These are phyloP conservation scores for Periplaneta americana DNA, from an alignment of 1,140 invertebrate genomes.

Conservation along the genomic window DNA sequence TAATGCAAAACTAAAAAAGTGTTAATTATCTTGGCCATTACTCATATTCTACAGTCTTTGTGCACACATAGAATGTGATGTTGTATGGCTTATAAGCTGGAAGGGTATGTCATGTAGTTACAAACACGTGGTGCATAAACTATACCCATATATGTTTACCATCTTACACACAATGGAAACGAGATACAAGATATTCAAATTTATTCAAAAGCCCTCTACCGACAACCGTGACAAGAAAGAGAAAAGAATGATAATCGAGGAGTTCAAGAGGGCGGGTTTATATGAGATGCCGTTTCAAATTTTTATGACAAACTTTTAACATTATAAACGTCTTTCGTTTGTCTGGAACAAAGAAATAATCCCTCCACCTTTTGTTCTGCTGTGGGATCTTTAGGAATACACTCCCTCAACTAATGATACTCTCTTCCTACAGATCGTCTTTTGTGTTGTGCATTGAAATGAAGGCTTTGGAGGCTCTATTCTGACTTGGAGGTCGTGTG, in stretches of 20 bases:
- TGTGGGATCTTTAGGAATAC: background rate
- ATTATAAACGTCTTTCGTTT: background rate
- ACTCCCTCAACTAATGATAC: background rate
- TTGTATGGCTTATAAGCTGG: background rate
- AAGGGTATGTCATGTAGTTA: background rate
- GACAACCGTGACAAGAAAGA: background rate
- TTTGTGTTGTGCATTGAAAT: background rate
- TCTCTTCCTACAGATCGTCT: background rate
- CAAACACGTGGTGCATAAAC: background rate
- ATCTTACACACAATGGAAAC: background rate
- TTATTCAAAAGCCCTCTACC: background rate
- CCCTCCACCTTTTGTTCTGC: background rate
- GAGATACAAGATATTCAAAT: background rate
- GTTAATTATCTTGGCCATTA: too few relatives aligned
- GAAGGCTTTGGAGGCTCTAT: too few relatives aligned
- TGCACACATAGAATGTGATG: too few relatives aligned
- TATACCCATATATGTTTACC: background rate
- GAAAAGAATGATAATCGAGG: too few relatives aligned
- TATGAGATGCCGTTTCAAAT: background rate
- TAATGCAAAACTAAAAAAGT: too few relatives aligned
- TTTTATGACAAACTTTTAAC: background rate
- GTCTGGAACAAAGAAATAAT: background rate
- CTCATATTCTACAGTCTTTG: too few relatives aligned
- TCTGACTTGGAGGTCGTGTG: too few relatives aligned
- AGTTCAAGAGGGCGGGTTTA: background rate